Base-by-base conservation (phyloP, 2,797 vertebrate genomes). In the Apogon hyalosoma region DNA sequence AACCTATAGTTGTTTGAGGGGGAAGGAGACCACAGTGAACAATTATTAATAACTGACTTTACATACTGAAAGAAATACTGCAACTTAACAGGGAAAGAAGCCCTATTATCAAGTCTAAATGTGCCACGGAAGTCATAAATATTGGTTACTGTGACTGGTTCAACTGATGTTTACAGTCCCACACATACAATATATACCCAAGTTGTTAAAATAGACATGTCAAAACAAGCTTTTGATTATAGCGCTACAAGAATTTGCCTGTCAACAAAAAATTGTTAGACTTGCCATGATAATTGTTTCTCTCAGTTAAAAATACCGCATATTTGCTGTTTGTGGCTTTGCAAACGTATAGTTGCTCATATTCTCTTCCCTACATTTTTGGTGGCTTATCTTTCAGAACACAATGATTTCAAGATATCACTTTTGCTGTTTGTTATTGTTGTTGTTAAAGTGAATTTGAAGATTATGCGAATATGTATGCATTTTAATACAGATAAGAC, bases 381-480 rank as follows among this genome's bases (percentile, higher is more conserved):
- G 21, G 11, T 39, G 14, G 15, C 16, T 18, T 11, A 12, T 46
- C 49, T 49, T 43, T 43, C 15, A 11, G 3, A 36, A 7, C 1
- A 3, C 1, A 1, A 1, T 4, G 18, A 31, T 42, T 31, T 36
- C 16, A 33, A 57, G 10, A 41, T 0, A 12, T 33, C 31, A 50
- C 8, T 52, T 14, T 50, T 3, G 38, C 1, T 19, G 21, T 46
- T 49, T 48, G 18, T 48, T 9, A 51, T 55, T 48, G 33, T 36
- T 33, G 47, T 31, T 15, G 47, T 31, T 15, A 3, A 58, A 64
- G 13, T 7, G 6, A 38, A 51, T 39, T 31, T 21, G 33, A 15
- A 13, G 31, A 53, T 57, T 18, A 43, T 56, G 59, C 33, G 65
- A 46, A 69, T 18, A 66, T 6, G 71, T 60, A 77, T 14, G 19